Evolutionary conservation across 2,113 vertebrate genomes (phyloP).

Genomic region (Colius striatus): DNA sequence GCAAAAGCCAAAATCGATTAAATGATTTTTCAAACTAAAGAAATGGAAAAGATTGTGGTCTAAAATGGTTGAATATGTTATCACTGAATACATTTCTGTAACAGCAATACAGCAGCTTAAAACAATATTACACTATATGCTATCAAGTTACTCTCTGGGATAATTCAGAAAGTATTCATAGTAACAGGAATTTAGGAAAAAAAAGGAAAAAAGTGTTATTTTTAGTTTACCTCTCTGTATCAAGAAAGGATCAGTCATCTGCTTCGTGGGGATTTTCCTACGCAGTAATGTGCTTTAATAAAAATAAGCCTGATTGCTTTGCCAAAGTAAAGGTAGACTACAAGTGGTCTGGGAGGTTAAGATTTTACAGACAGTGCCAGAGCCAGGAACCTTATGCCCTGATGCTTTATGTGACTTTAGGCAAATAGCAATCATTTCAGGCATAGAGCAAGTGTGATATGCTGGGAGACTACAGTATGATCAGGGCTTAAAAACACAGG

Average conservation of each 20-base stretch:
- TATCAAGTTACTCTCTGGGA: neutral
- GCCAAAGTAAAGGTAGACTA: neutral
- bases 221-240: neutral
- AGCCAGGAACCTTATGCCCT: neutral
- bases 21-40: conserved; percentile 7
- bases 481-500: neutral
- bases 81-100: neutral
- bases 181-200: too few species aligned
- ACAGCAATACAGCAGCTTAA: neutral
- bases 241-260: neutral
- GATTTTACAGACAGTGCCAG: neutral
- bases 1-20: neutral
- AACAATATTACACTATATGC: neutral
- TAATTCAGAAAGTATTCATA: neutral
- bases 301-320: neutral
- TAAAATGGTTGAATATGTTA: conserved; percentile 24
- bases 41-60: neutral
- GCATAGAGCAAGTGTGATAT: neutral
- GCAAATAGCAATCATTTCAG: neutral
- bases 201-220: neutral
- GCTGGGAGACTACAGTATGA: neutral
- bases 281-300: neutral
- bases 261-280: conserved; percentile 13
- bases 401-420: neutral
- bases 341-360: neutral